Evolutionary conservation across 2,888 invertebrate species (phyloP), one percentile per base, ranked within the genome.

Genomic region (Xestia c-nigrum): DNA sequence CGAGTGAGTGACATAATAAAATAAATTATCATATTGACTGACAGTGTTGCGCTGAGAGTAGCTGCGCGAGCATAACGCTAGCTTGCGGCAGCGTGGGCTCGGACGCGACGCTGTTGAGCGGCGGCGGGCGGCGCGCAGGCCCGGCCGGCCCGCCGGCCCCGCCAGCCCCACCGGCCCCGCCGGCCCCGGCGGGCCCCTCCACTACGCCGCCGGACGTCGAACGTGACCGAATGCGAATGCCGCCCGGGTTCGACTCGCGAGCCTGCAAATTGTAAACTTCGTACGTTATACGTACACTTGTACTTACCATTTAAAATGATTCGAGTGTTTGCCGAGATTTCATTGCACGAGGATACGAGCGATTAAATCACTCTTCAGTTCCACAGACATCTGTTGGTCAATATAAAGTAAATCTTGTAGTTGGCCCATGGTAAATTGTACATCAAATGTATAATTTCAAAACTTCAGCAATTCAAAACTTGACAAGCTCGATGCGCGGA

Each of bases 11-110:
- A 81, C 69, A 19, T 81, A 84, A 68, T 74, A 72, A 80, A 81
- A 78, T 81, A 88, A 77, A 80, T 72, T 79, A 72, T 72, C 78
- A 70, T 77, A 80, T 76, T 77, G 83, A 97, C 97, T 96, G 93
- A 98, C 98, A 98, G 97, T 96, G 96, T 87, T 96, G 96, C 74
- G 95, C 92, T 70, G 98, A 98, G 86, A 99, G 97, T 84, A 99
- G 97, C 92, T 99, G 98, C 67, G 99, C 98, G 80, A 99, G 97
- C 92, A 98, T 97, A 74, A 98, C 98, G 95, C 98, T 98, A 89
- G 97, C 97, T 88, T 97, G 97, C 85, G 97, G 97, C 83, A 98
- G 95, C 88, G 98, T 97, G 68, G 98, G 98, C 95, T 98, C 98
- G 92, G 98, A 98, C 76, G 97, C 97, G 66, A 98, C 98, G 88